Percentiles rank a stretch among this genome's conserved stretches.
Evolutionary conservation across 1,140 invertebrate genomes (phyloP).

Genomic region (Drosophila busckii): DNA sequence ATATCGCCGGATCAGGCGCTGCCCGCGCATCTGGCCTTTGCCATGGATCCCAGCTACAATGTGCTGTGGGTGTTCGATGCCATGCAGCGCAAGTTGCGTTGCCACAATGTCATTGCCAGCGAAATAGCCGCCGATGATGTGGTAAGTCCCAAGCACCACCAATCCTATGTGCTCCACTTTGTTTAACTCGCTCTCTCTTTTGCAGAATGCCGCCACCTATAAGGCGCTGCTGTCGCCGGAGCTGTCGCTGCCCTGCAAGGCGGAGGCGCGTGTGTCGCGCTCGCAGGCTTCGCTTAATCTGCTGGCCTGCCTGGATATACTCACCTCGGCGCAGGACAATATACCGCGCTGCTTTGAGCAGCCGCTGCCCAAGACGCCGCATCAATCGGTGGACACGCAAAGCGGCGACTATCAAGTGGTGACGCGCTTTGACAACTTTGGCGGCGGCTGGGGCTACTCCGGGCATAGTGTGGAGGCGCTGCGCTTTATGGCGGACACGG

Average conservation of each 20-base stretch:
- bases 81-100: constrained; percentile 85
- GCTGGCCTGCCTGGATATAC: constrained; percentile 92
- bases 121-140: constrained; percentile 79
- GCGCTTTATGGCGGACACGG: constrained; percentile 94
- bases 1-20: constrained; percentile 35
- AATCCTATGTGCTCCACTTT: background rate
- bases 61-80: constrained; percentile 91
- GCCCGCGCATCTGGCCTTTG: constrained; percentile 68
- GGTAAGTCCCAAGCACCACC: constrained; percentile 34
- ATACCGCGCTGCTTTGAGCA: constrained; percentile 79
- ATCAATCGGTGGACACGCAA: constrained; percentile 76
- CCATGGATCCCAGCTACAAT: constrained; percentile 92
- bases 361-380: constrained; percentile 61
- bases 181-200: background rate
- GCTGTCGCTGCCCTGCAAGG: constrained; percentile 86
- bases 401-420: constrained; percentile 90
- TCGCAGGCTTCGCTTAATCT: constrained; percentile 93
- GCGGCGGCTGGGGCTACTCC: constrained; percentile 98
- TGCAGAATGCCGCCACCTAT: constrained; percentile 64
- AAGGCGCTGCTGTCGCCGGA: constrained; percentile 80
- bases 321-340: constrained; percentile 89
- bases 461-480: constrained; percentile 97
- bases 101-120: constrained; percentile 89
- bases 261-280: constrained; percentile 86
- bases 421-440: constrained; percentile 96